A percentile compares a stretch with the other conserved stretches of the same genome.
Conservation (phyloP, 92 coral and sea anemone genomes). For the Metridium senile region DNA sequence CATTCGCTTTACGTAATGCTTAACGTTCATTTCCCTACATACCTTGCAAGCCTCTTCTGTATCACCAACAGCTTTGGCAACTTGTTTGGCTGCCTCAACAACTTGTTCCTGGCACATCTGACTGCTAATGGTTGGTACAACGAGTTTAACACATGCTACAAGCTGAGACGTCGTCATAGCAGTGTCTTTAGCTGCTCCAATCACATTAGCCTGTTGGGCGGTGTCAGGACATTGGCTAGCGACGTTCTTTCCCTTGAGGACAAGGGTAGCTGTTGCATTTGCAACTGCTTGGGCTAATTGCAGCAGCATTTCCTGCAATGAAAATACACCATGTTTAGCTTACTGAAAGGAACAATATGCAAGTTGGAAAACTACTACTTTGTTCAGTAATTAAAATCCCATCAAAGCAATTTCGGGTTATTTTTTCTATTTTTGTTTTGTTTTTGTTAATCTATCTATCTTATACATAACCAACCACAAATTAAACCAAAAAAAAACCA, state of each 20-base stretch:
- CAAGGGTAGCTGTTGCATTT: slow-evolving; percentile 97
- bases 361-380: no score
- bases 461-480: no score
- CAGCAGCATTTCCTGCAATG: slow-evolving; percentile 84
- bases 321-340: background rate
- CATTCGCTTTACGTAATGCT: no score
- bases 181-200: slow-evolving; percentile 97
- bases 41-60: slow-evolving; percentile 98
- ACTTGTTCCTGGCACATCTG: slow-evolving; percentile 98
- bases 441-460: no score
- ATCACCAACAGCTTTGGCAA: slow-evolving; percentile 97
- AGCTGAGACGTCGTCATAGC: slow-evolving; percentile 99
- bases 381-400: no score
- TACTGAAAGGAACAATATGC: background rate
- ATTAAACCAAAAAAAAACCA: no score
- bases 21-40: no score
- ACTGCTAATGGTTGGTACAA: slow-evolving; percentile 96
- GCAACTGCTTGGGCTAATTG: slow-evolving; percentile 99
- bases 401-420: no score
- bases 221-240: slow-evolving; percentile 97
- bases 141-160: slow-evolving; percentile 96
- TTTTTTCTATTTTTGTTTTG: no score
- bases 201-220: slow-evolving; percentile 80
- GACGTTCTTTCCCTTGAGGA: slow-evolving; percentile 90
- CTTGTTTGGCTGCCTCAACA: slow-evolving; percentile 95